A percentile compares a stretch with the other conserved stretches of the same genome.
Conservation (phyloP, 2,113 vertebrate genomes). For the Odobenus rosmarus region DNA sequence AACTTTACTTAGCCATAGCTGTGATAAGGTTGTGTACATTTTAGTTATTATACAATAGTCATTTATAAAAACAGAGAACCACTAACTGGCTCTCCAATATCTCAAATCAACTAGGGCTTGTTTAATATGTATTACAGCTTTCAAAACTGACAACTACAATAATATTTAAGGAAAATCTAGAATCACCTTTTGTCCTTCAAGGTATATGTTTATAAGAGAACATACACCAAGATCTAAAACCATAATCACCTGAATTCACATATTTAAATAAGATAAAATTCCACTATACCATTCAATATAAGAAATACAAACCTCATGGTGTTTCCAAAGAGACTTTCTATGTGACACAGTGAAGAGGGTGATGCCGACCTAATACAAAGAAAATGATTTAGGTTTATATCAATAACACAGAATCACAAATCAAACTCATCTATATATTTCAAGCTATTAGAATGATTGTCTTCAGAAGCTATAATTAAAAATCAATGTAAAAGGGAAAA, state of each 20-base stretch:
- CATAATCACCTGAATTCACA: neutral
- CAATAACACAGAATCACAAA: neutral
- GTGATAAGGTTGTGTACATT: constrained; percentile 7
- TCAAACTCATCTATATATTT: neutral
- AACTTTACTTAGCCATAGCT: neutral
- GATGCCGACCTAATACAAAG: constrained; percentile 93
- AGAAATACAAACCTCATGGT: constrained; percentile 87
- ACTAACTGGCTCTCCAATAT: neutral
- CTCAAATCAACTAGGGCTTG: neutral
- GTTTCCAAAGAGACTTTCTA: constrained; percentile 98
- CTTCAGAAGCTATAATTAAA: neutral
- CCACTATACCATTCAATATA: neutral
- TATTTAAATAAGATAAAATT: constrained; percentile 43
- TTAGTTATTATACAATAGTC: neutral
- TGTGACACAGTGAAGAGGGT: constrained; percentile 98
- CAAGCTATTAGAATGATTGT: neutral
- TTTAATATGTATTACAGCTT: neutral
- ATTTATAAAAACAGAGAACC: constrained; percentile 15
- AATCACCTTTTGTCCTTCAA: constrained; percentile 21
- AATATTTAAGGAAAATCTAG: constrained; percentile 28
- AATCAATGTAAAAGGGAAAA: constrained; percentile 21
- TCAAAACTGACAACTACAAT: constrained; percentile 9
- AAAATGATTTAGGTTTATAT: neutral
- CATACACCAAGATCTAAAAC: constrained; percentile 38
- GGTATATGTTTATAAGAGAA: neutral